Evolutionary conservation across 2,888 invertebrate species (phyloP), one percentile per base, ranked within the genome.

Genomic region (Heliconius charithonia): DNA sequence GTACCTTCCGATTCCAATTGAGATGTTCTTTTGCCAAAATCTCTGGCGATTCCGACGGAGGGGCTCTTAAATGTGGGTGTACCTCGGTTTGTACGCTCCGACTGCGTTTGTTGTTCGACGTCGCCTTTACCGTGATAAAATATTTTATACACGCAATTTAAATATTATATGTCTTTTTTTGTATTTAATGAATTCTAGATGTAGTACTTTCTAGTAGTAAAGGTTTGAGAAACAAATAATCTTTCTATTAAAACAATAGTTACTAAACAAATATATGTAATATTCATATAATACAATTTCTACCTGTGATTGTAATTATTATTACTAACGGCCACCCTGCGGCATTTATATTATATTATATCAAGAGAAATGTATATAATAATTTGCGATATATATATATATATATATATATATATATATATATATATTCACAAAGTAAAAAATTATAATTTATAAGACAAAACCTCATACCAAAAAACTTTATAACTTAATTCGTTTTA

Each of bases 51-150:
- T 82, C 90, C 92, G 83, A 93, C 88, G 37, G 90, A 89, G 59
- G 93, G 89, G 83, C 91, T 93, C 87, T 92, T 94, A 91, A 94
- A 95, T 13, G 90, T 92, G 32, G 94, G 93, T 7, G 89, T 89
- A 75, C 91, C 91, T 71, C 94, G 91, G 78, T 87, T 88, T 19
- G 88, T 82, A 29, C 93, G 90, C 65, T 89, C 90, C 70, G 91
- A 85, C 22, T 88, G 82, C 27, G 89, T 82, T 83, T 91, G 91
- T 22, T 88, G 88, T 32, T 88, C 87, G 86, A 93, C 90, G 82
- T 93, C 93, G 84, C 94, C 94, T 94, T 93, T 74, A 72, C 56
- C 6, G 12, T 74, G 74, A 86, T 83, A 81, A 86, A 87, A 85
- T 83, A 83, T 82, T 72, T 72, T 72, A n/a, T 59, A 29, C 32